Evolutionary conservation across 2,888 invertebrate species (phyloP).

Genomic region (Molorchus minor): DNA sequence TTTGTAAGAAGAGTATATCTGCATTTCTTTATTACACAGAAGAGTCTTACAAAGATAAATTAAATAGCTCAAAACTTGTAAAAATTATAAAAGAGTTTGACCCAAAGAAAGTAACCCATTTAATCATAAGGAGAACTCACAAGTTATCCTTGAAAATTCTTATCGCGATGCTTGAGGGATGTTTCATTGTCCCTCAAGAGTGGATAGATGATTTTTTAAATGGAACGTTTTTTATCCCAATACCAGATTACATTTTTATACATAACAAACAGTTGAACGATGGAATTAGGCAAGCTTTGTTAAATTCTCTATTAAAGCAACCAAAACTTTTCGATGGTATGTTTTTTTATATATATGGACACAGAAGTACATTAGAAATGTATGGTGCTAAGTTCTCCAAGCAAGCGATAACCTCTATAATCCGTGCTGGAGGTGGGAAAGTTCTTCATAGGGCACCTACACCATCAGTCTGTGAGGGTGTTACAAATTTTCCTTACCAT

Average conservation of each 20-base stretch:
- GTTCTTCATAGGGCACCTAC: conserved; percentile 50
- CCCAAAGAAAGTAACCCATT: conserved; percentile 48
- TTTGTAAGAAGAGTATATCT: too few species aligned
- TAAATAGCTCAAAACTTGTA: conserved; percentile 38
- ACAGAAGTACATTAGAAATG: conserved; percentile 37
- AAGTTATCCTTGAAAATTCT: conserved; percentile 49
- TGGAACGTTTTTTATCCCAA: conserved; percentile 41
- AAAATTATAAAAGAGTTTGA: conserved; percentile 43
- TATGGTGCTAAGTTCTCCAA: conserved; percentile 44
- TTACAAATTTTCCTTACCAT: conserved; percentile 41
- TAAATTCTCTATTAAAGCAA: conserved; percentile 48
- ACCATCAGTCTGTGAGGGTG: conserved; percentile 40
- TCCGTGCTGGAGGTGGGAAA: conserved; percentile 50
- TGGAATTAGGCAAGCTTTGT: conserved; percentile 46
- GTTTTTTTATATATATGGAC: conserved; percentile 49
- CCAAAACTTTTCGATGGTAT: conserved; percentile 56
- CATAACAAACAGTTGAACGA: conserved; percentile 36
- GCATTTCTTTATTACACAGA: conserved; percentile 48
- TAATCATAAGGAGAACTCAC: conserved; percentile 47
- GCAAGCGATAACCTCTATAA: conserved; percentile 44
- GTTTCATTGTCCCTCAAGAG: conserved; percentile 48
- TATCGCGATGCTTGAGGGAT: conserved; percentile 50
- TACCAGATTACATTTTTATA: conserved; percentile 40
- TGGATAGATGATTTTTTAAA: conserved; percentile 44
- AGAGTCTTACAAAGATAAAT: conserved; percentile 35